Conservation (phyloP, 2,113 vertebrate genomes). For the Synchiropus splendidus region DNA sequence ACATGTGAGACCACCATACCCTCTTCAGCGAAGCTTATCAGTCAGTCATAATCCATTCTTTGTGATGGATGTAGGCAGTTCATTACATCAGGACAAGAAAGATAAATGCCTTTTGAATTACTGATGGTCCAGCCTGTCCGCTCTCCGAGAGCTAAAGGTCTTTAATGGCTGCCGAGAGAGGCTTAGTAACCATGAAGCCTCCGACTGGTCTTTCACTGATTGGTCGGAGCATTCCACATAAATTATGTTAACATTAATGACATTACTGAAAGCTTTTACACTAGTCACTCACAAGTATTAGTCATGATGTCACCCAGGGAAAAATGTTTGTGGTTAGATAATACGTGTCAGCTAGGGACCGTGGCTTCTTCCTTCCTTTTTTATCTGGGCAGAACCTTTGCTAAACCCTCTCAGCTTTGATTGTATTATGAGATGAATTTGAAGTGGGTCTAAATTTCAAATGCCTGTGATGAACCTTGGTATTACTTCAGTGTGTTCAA, state of each 20-base stretch:
- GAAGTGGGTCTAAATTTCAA: too few species aligned
- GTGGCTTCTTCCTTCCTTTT: too few species aligned
- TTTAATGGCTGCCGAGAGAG: conserved; percentile 1
- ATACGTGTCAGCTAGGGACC: too few species aligned
- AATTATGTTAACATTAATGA: conserved; percentile 26
- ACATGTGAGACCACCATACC: conserved; percentile 29
- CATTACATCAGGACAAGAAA: conserved; percentile 54
- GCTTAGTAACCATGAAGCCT: conserved; percentile 5
- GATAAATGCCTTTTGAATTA: conserved; percentile 48
- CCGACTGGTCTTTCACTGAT: conserved; percentile 10
- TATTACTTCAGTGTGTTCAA: too few species aligned
- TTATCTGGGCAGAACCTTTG: too few species aligned
- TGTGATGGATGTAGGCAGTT: conserved; percentile 48
- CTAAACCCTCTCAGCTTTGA: too few species aligned
- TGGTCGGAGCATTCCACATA: conserved; percentile 20
- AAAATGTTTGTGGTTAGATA: conserved; percentile 16
- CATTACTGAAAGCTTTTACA: conserved; percentile 42
- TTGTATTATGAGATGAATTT: too few species aligned
- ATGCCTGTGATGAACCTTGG: too few species aligned
- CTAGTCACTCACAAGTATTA: conserved; percentile 23
- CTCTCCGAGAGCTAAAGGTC: conserved; percentile 10
- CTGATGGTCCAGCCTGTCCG: conserved; percentile 11
- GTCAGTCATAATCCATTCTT: conserved; percentile 51
- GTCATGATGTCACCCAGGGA: conserved; percentile 28
- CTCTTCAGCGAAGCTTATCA: conserved; percentile 41